A percentile compares a stretch with the other conserved stretches of the same genome.
Evolutionary conservation across 2,888 invertebrate genomes (phyloP).

Genomic region (Nowickia ferox): DNA sequence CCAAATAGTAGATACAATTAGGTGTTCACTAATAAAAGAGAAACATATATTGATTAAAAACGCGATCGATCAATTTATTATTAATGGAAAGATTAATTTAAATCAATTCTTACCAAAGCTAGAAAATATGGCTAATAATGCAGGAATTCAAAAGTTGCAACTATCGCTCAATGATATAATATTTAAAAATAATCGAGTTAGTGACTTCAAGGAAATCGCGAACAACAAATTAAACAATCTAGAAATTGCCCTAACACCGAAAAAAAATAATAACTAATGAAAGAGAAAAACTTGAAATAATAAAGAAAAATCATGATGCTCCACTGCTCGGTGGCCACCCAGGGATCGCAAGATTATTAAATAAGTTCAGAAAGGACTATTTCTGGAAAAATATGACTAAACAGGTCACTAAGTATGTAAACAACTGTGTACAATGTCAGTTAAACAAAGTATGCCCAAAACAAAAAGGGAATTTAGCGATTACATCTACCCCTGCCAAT

Average conservation of each 20-base stretch:
- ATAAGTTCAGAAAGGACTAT: slow-evolving; percentile 8
- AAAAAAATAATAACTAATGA: no score
- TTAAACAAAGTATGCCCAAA: slow-evolving; percentile 18
- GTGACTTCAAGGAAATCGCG: background rate
- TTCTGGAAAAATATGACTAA: slow-evolving; percentile 44
- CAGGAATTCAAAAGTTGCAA: no score
- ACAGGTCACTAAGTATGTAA: background rate
- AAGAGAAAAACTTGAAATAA: no score
- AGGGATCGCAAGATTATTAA: slow-evolving; percentile 19
- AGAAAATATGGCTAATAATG: no score
- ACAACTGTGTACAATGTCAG: background rate
- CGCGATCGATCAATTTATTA: no score
- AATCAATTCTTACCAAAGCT: no score
- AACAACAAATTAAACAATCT: background rate
- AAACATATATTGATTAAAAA: no score
- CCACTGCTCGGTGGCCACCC: background rate
- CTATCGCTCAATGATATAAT: background rate
- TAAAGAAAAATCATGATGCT: no score
- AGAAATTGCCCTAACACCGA: no score
- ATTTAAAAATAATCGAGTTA: background rate
- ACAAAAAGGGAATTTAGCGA: background rate
- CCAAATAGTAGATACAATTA: no score
- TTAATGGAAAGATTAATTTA: background rate
- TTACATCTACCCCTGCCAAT: no score
- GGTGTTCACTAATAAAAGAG: no score